phyloP scores from a whole-genome alignment of 2,113 vertebrate species.

The Tiliqua scincoides region DNA sequence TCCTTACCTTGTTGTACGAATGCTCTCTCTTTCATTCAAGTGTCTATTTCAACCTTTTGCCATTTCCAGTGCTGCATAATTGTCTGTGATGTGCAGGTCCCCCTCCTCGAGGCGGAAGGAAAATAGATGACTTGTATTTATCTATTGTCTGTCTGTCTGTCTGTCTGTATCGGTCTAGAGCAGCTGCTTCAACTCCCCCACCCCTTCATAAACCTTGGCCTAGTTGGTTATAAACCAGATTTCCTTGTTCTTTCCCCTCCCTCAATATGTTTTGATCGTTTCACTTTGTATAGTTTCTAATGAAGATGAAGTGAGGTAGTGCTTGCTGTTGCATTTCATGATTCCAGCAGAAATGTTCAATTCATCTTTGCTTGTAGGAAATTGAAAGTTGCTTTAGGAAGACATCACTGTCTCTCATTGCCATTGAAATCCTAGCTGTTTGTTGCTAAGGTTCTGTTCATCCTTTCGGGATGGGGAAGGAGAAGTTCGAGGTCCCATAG shows the following conservation, averaged over 20 bases:
- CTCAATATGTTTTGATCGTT: constrained; percentile 38
- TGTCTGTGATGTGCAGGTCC: constrained; percentile 29
- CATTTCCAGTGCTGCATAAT: constrained; percentile 58
- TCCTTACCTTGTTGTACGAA: background rate
- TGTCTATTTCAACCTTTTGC: constrained; percentile 45
- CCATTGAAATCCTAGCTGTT: constrained; percentile 55
- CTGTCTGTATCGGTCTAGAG: constrained; percentile 31
- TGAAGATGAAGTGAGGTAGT: constrained; percentile 69
- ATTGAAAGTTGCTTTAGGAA: constrained; percentile 70
- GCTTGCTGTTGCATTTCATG: constrained; percentile 38
- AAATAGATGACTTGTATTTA: constrained; percentile 14
- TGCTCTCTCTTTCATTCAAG: constrained; percentile 15
- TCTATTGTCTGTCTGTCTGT: background rate
- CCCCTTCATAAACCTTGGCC: constrained; percentile 47
- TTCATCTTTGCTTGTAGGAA: constrained; percentile 68
- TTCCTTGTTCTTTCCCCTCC: background rate
- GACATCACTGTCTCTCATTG: constrained; percentile 48
- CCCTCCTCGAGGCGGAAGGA: background rate
- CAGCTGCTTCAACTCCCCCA: constrained; percentile 26
- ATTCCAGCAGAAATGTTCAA: constrained; percentile 55
- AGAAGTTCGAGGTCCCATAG: background rate
- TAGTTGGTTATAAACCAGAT: constrained; percentile 51
- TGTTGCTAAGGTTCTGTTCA: constrained; percentile 41
- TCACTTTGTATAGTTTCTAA: constrained; percentile 62
- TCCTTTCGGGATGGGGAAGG: background rate